Conservation (phyloP, 2,113 vertebrate genomes). For the Leuciscus idus region DNA sequence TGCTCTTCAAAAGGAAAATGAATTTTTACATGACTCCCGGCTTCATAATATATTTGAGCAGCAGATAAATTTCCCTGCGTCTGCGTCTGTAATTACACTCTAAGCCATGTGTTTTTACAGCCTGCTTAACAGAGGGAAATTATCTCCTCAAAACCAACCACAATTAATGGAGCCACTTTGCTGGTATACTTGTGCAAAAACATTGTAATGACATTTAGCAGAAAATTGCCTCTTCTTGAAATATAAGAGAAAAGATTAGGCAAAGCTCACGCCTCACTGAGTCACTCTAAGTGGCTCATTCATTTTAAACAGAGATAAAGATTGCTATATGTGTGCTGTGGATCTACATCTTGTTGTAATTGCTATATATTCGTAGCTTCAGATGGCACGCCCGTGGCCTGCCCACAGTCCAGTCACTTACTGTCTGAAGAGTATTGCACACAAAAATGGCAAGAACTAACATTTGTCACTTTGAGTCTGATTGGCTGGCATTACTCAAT, state of each 20-base stretch:
- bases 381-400: neutral
- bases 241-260: conserved; percentile 67
- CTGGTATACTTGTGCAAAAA: conserved; percentile 69
- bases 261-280: conserved; percentile 62
- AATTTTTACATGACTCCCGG: conserved; percentile 53
- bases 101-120: conserved; percentile 78
- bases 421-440: neutral
- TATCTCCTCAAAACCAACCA: conserved; percentile 78
- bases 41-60: conserved; percentile 65
- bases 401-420: neutral
- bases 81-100: conserved; percentile 76
- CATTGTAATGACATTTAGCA: conserved; percentile 74
- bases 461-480: neutral
- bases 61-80: conserved; percentile 74
- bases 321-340: conserved; percentile 15
- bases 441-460: neutral
- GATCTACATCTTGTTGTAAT: conserved; percentile 20
- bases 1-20: conserved; percentile 67
- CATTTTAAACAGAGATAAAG: conserved; percentile 30
- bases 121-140: conserved; percentile 79
- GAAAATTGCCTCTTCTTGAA: conserved; percentile 75
- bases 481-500: neutral
- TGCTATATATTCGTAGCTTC: neutral
- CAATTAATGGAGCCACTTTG: conserved; percentile 81
- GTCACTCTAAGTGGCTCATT: conserved; percentile 48